Evolutionary conservation across 1,140 invertebrate species (phyloP).

Genomic region (Callitettix versicolor): DNA sequence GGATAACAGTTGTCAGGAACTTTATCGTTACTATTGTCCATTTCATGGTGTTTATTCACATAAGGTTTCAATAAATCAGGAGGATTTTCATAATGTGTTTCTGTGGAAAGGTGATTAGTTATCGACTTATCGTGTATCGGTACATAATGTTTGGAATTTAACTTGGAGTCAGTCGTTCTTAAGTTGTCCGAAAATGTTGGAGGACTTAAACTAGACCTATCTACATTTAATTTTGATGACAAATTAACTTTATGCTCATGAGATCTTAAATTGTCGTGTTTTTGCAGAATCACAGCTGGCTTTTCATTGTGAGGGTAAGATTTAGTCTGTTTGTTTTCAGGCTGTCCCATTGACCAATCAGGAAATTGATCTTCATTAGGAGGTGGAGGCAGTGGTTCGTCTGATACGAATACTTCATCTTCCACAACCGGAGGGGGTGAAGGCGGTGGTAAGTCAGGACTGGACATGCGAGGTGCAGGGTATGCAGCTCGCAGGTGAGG

Average conservation of each 20-base stretch:
- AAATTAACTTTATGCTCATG: no score
- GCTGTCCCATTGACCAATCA: neutral
- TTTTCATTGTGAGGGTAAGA: no score
- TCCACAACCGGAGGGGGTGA: conserved; percentile 26
- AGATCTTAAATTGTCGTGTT: no score
- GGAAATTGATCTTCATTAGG: conserved; percentile 39
- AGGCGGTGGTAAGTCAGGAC: conserved; percentile 29
- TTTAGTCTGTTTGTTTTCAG: neutral
- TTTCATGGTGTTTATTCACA: no score
- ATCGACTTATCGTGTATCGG: no score
- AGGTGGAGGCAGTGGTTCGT: conserved; percentile 62
- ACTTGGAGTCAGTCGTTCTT: neutral
- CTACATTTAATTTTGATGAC: no score
- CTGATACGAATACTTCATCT: conserved; percentile 29
- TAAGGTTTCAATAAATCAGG: neutral
- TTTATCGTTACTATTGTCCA: no score
- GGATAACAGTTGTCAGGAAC: no score
- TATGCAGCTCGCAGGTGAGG: conserved; percentile 48
- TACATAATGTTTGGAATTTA: neutral
- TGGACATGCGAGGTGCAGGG: conserved; percentile 10
- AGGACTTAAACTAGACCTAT: no score
- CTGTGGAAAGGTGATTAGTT: no score
- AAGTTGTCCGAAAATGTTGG: neutral
- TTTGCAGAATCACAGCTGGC: no score
- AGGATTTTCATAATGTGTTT: conserved; percentile 4